Conservation (phyloP, 1,140 invertebrate species). For the Brachionus calyciflorus region DNA sequence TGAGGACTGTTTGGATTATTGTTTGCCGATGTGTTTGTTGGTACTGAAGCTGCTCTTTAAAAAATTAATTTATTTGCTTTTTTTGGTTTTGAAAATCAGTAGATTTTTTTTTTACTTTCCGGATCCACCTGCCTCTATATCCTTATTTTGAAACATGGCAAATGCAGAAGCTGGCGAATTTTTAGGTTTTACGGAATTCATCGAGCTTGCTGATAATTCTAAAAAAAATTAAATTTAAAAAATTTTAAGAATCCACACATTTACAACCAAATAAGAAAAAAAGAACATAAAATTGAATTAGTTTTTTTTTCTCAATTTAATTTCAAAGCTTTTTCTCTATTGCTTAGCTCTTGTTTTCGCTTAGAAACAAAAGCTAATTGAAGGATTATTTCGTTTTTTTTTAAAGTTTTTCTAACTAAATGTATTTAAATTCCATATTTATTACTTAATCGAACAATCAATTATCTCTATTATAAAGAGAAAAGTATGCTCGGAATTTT, state of each 20-base stretch:
- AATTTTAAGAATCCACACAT: background rate
- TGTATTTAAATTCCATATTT: background rate
- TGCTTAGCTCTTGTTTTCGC: constrained; percentile 15
- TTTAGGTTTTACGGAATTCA: constrained; percentile 24
- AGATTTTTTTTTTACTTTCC: constrained; percentile 42
- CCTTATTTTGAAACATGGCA: constrained; percentile 46
- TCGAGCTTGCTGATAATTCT: background rate
- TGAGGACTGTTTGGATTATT: constrained; percentile 24
- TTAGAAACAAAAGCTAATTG: constrained; percentile 17
- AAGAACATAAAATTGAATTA: too few species aligned
- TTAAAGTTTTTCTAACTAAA: background rate
- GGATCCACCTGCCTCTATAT: constrained; percentile 33
- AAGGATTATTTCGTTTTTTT: background rate
- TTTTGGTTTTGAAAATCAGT: background rate
- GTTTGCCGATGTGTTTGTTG: background rate
- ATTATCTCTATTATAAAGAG: too few species aligned
- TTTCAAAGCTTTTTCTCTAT: background rate
- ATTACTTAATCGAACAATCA: constrained; percentile 38
- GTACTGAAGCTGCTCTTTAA: background rate
- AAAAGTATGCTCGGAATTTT: too few species aligned
- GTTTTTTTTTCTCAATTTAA: background rate
- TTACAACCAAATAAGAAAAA: background rate
- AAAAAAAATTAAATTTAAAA: background rate
- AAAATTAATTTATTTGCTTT: background rate
- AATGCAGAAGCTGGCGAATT: constrained; percentile 41